phyloP scores from a whole-genome alignment of 2,888 invertebrate genomes.

The Scaptomyza tumidula region DNA sequence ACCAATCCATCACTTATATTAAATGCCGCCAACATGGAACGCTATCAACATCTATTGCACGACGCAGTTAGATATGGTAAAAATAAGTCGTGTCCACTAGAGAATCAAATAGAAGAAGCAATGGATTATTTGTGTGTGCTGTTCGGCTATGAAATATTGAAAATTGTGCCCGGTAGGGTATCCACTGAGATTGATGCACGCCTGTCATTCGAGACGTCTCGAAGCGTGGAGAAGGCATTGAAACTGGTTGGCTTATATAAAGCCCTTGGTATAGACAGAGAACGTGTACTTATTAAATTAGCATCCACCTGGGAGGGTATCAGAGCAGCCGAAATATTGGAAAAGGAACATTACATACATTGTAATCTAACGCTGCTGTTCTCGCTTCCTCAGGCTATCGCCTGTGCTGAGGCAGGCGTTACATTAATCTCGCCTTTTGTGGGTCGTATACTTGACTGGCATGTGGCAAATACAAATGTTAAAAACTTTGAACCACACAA shows the following conservation, averaged over 20 bases:
- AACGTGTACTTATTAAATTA: slow-evolving; percentile 97
- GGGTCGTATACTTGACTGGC: slow-evolving; percentile 99
- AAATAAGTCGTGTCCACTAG: slow-evolving; percentile 85
- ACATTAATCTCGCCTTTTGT: slow-evolving; percentile 99
- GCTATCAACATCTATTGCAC: slow-evolving; percentile 94
- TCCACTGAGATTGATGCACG: slow-evolving; percentile 84
- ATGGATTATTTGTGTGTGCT: slow-evolving; percentile 97
- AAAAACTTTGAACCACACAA: slow-evolving; percentile 92
- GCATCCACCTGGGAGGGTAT: slow-evolving; percentile 99
- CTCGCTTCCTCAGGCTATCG: slow-evolving; percentile 97
- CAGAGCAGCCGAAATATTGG: slow-evolving; percentile 96
- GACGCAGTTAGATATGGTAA: slow-evolving; percentile 96
- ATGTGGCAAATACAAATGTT: slow-evolving; percentile 93
- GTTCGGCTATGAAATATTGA: slow-evolving; percentile 98
- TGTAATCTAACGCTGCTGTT: slow-evolving; percentile 99
- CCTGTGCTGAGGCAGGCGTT: slow-evolving; percentile 98
- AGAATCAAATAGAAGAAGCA: slow-evolving; percentile 87
- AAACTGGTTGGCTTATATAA: slow-evolving; percentile 95
- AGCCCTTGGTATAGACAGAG: slow-evolving; percentile 94
- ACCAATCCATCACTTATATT: slow-evolving; percentile 99
- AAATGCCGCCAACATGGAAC: slow-evolving; percentile 95
- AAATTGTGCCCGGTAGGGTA: slow-evolving; percentile 97
- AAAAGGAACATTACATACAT: slow-evolving; percentile 95
- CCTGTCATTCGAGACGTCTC: slow-evolving; percentile 96
- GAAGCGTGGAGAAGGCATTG: slow-evolving; percentile 94